Conservation (phyloP, 1,140 invertebrate genomes). For the Cherax destructor region DNA sequence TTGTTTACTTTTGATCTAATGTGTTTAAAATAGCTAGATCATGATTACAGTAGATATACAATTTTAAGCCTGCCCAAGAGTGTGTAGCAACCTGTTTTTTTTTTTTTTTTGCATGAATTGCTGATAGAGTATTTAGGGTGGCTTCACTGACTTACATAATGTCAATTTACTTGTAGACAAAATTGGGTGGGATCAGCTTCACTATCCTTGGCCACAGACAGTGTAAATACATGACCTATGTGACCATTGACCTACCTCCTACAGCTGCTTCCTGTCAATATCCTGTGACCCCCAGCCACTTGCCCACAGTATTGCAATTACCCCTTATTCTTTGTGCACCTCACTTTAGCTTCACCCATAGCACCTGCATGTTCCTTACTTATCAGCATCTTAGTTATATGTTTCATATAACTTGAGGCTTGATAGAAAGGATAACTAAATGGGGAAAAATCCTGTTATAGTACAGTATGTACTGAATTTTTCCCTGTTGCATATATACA, state of each 20-base stretch:
- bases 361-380: slow-evolving; percentile 20
- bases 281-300: not conserved
- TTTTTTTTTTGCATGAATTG: not conserved
- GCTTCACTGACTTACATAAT: not conserved
- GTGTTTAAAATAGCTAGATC: not conserved
- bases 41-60: not conserved
- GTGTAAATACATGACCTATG: not conserved
- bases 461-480: not conserved
- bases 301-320: slow-evolving; percentile 5
- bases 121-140: not conserved
- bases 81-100: not conserved
- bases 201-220: not conserved
- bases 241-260: not conserved
- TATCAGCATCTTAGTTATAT: slow-evolving; percentile 1
- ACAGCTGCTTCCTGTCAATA: slow-evolving; percentile 26
- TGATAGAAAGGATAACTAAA: not conserved
- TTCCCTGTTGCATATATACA: not conserved
- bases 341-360: slow-evolving; percentile 23
- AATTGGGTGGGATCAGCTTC: not conserved
- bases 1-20: not conserved
- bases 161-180: not conserved
- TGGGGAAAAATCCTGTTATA: not conserved
- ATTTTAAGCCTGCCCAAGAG: not conserved
- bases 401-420: not conserved
- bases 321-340: slow-evolving; percentile 9